Conservation (phyloP, 2,888 invertebrate species). For the Macrophya annulata region DNA sequence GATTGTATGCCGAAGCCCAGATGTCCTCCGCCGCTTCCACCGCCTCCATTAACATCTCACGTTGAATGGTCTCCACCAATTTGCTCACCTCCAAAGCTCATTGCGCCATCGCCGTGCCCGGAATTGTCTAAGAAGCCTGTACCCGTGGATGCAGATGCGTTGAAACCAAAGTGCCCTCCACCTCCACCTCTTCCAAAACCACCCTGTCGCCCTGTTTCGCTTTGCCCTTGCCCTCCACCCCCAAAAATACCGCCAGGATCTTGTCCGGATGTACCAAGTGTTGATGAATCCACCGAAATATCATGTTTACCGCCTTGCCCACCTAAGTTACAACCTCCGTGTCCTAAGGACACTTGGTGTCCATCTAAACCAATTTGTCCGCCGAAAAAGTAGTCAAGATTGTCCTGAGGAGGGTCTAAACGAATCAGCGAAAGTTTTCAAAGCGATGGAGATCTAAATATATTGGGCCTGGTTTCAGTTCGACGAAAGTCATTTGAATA, state of each 20-base stretch:
- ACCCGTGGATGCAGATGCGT: background rate
- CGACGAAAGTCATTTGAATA: background rate
- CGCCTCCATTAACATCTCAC: conserved; percentile 12
- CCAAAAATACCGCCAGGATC: conserved; percentile 71
- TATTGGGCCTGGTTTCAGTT: background rate
- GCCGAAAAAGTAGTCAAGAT: conserved; percentile 25
- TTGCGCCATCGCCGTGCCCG: conserved; percentile 60
- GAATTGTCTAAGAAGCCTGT: background rate
- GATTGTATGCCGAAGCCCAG: conserved; percentile 26
- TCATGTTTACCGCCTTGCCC: conserved; percentile 62
- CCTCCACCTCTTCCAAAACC: conserved; percentile 69
- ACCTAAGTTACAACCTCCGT: conserved; percentile 62
- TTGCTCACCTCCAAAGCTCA: conserved; percentile 66
- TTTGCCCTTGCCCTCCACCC: conserved; percentile 72
- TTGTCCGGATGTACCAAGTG: conserved; percentile 68
- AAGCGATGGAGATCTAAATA: background rate
- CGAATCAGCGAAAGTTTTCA: background rate
- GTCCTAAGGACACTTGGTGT: conserved; percentile 65
- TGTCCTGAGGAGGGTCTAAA: background rate
- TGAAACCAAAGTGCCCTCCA: conserved; percentile 40
- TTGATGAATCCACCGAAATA: conserved; percentile 19
- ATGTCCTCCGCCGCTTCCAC: conserved; percentile 60
- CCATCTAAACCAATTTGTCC: conserved; percentile 42
- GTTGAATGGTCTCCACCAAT: conserved; percentile 60
- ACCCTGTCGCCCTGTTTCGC: conserved; percentile 67